Evolutionary conservation across 2,113 vertebrate species (phyloP).

Genomic region (Psittacula cyanocephala): DNA sequence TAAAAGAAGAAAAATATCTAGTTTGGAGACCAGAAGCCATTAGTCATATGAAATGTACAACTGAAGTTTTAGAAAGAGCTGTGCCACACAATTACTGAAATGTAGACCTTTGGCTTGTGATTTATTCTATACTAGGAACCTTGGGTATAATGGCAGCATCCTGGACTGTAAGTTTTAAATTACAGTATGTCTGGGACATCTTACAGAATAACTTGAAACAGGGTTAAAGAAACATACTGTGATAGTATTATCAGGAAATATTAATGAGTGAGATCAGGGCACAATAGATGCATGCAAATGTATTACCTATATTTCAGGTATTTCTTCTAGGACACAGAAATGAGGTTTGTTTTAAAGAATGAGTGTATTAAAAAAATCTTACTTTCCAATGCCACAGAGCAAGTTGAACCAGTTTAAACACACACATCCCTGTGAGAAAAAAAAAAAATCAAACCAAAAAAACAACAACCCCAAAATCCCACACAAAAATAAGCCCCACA

Average conservation of each 20-base stretch:
- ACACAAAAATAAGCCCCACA: neutral
- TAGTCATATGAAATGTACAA: neutral
- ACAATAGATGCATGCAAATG: neutral
- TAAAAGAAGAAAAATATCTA: neutral
- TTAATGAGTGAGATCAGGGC: neutral
- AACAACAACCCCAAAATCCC: rapidly evolving
- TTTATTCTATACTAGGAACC: neutral
- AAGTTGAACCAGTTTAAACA: neutral
- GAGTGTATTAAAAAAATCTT: rapidly evolving
- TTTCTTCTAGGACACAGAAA: neutral
- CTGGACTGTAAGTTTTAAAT: neutral
- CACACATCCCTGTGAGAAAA: neutral
- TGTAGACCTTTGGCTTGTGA: neutral
- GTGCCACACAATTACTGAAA: neutral
- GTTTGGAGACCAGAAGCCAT: constrained; percentile 16
- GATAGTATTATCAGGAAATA: neutral
- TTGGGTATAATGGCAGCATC: neutral
- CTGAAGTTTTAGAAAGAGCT: neutral
- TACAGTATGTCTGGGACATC: neutral
- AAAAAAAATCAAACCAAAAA: neutral
- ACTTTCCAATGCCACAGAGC: neutral
- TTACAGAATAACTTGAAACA: neutral
- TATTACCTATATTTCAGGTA: neutral
- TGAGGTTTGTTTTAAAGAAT: neutral
- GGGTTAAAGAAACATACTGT: neutral